Percentiles rank a stretch among this genome's conserved stretches.
Conservation (phyloP, 2,888 invertebrate genomes). For the Melieria crassipennis region DNA sequence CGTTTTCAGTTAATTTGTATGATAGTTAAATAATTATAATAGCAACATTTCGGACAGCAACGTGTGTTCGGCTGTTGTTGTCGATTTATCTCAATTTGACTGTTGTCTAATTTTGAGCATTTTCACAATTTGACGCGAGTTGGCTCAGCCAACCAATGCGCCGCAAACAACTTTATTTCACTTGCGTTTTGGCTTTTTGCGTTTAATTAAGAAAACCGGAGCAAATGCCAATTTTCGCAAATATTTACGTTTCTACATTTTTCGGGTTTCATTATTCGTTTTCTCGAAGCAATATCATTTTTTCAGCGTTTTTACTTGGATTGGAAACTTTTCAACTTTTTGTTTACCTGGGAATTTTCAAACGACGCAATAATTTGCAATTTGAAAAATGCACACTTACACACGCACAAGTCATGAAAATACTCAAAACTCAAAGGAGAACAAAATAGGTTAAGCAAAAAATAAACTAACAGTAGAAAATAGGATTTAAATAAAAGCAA, state of each 20-base stretch:
- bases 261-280: background rate
- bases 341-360: background rate
- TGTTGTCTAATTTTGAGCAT: constrained; percentile 26
- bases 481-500: constrained; percentile 40
- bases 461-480: constrained; percentile 42
- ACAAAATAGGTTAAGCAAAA: constrained; percentile 33
- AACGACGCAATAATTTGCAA: background rate
- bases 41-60: background rate
- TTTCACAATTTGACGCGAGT: constrained; percentile 18
- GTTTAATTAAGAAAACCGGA: constrained; percentile 15
- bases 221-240: constrained; percentile 15
- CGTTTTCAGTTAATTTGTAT: background rate
- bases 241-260: background rate
- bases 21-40: background rate
- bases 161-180: too few relatives aligned
- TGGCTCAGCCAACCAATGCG: background rate
- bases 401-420: constrained; percentile 35
- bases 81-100: constrained; percentile 6
- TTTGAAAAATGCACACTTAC: background rate
- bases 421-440: constrained; percentile 39
- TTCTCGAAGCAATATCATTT: constrained; percentile 8
- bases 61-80: constrained; percentile 6
- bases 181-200: background rate
- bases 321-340: constrained; percentile 5
- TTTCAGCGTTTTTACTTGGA: too few relatives aligned